Evolutionary conservation across 1,140 invertebrate species (phyloP), one percentile per base, ranked within the genome.

Genomic region (Bradynema listronoti): DNA sequence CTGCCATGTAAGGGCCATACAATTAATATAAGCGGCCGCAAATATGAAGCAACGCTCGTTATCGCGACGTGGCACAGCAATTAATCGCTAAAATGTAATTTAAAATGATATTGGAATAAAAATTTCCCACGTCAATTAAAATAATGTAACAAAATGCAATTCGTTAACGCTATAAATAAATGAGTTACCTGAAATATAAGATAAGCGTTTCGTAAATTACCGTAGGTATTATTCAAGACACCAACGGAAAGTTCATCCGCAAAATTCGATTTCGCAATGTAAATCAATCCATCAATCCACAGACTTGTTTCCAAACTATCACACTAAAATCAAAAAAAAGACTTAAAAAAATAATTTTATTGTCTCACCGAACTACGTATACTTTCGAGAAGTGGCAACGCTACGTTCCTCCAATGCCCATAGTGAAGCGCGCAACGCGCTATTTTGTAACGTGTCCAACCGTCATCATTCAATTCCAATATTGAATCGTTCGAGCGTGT

Each of bases 361-460:
- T 16, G 7, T 43, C n/a, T 53, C 51, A 16, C 33, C 16, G n/a
- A 16, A 53, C 33, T 45, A 53, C 22, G 4, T 49, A 1, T 52
- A 53, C 25, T 5, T 49, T 61, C 58, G 24, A 61, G 30, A 19
- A 62, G 22, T 32, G 59, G 58, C 58, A 61, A 7, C 11, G 58
- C 33, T 25, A 61, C 33, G 14, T n/a, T 24, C 6, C 29, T 63
- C 58, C 58, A 61, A 25, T 61, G 58, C 1, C 58, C 58, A 24
- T 61, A 61, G 16, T 58, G 29, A 30, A 61, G 62, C 4, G 22
- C 58, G 14, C n/a, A 16, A 11, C 58, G 58, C 4, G 58, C 58
- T n/a, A 61, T 27, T 24, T 63, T 62, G 30, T 65, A 61, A 5
- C 29, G 16, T 5, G 4, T 50, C 47, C 47, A 50, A 2, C 27